A percentile compares a stretch with the other conserved stretches of the same genome.
phyloP scores from a whole-genome alignment of 2,888 invertebrate species.

The Sphecodes monilicornis region DNA sequence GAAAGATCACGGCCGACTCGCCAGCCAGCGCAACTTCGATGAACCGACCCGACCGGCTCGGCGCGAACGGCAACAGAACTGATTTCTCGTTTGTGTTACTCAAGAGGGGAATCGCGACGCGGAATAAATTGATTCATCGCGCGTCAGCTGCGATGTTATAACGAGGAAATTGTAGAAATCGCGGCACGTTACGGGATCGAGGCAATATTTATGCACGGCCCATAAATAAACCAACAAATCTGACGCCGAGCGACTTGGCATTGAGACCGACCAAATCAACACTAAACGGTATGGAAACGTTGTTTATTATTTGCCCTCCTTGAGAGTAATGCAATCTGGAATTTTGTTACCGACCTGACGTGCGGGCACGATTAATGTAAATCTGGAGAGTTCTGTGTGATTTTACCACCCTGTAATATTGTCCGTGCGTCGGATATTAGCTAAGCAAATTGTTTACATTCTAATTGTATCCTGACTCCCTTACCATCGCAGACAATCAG shows the following conservation, averaged over 20 bases:
- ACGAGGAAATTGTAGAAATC: conserved; percentile 55
- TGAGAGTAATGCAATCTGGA: not conserved
- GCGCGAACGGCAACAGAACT: conserved; percentile 9
- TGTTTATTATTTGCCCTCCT: not conserved
- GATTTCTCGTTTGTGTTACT: conserved; percentile 41
- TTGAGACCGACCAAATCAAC: conserved; percentile 38
- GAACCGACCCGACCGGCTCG: not conserved
- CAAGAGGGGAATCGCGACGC: conserved; percentile 36
- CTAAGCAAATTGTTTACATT: no score
- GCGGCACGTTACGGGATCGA: conserved; percentile 34
- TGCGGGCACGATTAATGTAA: not conserved
- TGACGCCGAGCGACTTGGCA: conserved; percentile 35
- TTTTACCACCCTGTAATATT: not conserved
- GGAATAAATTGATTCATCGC: conserved; percentile 62
- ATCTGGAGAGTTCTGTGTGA: not conserved
- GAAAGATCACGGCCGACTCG: conserved; percentile 40
- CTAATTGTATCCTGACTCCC: no score
- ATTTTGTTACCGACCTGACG: not conserved
- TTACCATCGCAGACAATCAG: no score
- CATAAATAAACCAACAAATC: conserved; percentile 47
- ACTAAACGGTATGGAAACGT: conserved; percentile 19
- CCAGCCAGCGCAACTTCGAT: not conserved
- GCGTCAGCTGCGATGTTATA: conserved; percentile 54
- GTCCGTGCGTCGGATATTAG: no score
- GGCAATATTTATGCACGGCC: conserved; percentile 34